Evolutionary conservation across 1,140 invertebrate genomes (phyloP).

Genomic region (Heliconius congener): DNA sequence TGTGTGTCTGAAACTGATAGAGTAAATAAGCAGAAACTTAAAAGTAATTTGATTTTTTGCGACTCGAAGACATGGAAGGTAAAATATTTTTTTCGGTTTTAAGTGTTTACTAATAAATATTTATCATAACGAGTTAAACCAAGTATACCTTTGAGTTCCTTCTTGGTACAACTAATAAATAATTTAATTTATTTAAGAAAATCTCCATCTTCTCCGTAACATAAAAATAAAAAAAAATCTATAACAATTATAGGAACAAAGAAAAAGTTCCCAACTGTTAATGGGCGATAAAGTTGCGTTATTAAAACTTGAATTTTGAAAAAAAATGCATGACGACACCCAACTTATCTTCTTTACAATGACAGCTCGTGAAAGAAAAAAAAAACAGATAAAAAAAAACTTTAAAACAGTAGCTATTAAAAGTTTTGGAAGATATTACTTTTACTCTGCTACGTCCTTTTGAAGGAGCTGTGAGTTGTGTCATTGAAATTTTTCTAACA

Average conservation of each 20-base stretch:
- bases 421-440: constrained; percentile 11
- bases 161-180: too few relatives aligned
- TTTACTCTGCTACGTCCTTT: constrained; percentile 3
- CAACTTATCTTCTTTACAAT: constrained; percentile 6
- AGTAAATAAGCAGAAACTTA: too few relatives aligned
- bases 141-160: too few relatives aligned
- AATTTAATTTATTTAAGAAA: too few relatives aligned
- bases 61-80: too few relatives aligned
- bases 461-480: not conserved
- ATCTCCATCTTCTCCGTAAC: too few relatives aligned
- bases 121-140: too few relatives aligned
- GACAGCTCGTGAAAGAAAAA: constrained; percentile 1
- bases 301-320: constrained; percentile 11
- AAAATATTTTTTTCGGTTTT: too few relatives aligned
- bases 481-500: not conserved
- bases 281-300: constrained; percentile 3
- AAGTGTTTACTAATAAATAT: too few relatives aligned
- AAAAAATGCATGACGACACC: constrained; percentile 1
- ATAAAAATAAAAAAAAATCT: not conserved
- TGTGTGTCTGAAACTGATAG: too few relatives aligned
- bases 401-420: constrained; percentile 13
- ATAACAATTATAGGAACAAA: constrained; percentile 9
- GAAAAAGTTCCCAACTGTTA: constrained; percentile 1
- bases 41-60: too few relatives aligned
- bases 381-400: not conserved